Evolutionary conservation across 2,113 vertebrate genomes (phyloP).

Genomic region (Psittacara wagleri): DNA sequence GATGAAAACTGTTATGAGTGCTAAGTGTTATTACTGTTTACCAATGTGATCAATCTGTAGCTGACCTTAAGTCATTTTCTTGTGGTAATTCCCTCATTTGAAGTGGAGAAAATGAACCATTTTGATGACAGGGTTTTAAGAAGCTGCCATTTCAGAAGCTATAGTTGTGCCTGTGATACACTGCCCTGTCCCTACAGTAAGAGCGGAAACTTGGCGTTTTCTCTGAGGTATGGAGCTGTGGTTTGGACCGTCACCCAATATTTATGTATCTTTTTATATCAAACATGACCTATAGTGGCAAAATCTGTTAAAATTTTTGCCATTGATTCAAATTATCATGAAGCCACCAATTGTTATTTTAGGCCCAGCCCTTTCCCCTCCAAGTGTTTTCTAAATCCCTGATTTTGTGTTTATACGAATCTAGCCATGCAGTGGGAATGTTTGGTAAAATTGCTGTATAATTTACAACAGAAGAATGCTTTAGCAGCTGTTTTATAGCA

Average conservation of each 20-base stretch:
- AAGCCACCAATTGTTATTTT: neutral
- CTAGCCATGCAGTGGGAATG: neutral
- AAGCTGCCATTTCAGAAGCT: neutral
- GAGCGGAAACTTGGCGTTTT: neutral
- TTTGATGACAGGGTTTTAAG: neutral
- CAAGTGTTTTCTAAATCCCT: neutral
- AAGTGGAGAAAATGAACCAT: neutral
- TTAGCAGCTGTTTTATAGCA: slow-evolving; percentile 39
- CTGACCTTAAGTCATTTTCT: neutral
- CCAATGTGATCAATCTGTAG: neutral
- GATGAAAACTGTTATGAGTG: neutral
- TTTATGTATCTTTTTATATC: neutral
- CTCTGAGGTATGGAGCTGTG: neutral
- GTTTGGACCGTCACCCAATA: neutral
- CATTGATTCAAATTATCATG: neutral
- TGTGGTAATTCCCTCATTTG: neutral
- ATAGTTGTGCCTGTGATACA: neutral
- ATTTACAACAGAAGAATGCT: slow-evolving; percentile 4
- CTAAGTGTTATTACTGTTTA: neutral
- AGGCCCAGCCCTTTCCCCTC: neutral
- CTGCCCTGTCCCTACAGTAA: fast-evolving
- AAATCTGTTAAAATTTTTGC: neutral
- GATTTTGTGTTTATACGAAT: neutral
- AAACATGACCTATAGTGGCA: neutral
- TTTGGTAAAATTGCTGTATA: neutral